Percentiles rank a stretch among this genome's conserved stretches.
Evolutionary conservation across 2,797 vertebrate genomes (phyloP).

Genomic region (Morelia viridis): DNA sequence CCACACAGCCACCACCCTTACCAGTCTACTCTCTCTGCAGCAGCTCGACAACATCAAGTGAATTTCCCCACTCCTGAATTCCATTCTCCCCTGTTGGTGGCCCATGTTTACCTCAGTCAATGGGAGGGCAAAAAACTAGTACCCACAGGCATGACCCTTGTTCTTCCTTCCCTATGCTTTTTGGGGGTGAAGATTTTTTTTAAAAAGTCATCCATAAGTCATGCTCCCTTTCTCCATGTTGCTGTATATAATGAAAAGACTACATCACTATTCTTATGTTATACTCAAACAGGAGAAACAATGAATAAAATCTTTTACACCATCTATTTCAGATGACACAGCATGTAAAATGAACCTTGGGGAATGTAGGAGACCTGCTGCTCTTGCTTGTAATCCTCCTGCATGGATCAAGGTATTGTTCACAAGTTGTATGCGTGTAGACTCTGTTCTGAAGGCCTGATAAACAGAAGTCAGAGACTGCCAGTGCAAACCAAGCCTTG

Average conservation of each 20-base stretch:
- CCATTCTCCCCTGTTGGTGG: neutral
- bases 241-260: neutral
- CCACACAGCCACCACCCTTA: neutral
- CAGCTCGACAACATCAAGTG: neutral
- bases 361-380: neutral
- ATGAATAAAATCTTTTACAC: neutral
- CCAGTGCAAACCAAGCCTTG: neutral
- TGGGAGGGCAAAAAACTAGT: neutral
- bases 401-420: neutral
- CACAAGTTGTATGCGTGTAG: neutral
- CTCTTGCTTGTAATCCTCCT: neutral
- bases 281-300: neutral
- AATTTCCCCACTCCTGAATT: neutral
- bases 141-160: neutral
- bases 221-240: neutral
- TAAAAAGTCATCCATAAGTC: neutral
- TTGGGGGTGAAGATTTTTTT: neutral
- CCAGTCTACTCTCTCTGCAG: neutral
- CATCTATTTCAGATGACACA: neutral
- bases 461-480: neutral
- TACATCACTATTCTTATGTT: neutral
- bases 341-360: neutral
- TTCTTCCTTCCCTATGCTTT: neutral
- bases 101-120: neutral
- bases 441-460: neutral